phyloP scores from a whole-genome alignment of 2,113 vertebrate species.

The Ifrita kowaldi region DNA sequence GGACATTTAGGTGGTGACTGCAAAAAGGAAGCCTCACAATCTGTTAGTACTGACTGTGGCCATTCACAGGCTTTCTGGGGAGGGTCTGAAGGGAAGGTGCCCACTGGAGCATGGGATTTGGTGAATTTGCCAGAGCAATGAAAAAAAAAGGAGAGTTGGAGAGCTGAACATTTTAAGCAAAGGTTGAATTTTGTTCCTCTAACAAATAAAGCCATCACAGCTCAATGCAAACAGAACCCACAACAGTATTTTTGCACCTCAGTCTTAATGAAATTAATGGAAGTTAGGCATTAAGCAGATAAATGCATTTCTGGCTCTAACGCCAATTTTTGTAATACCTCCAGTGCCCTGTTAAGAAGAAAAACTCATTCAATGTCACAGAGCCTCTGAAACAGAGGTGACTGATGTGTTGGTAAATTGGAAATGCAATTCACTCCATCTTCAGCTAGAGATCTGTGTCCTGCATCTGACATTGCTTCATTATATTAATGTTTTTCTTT shows the following conservation, averaged over 20 bases:
- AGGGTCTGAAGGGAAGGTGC: background rate
- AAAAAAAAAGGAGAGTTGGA: background rate
- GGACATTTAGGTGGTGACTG: background rate
- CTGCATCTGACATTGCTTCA: background rate
- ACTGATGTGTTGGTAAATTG: background rate
- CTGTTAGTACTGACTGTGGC: background rate
- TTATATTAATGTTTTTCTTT: background rate
- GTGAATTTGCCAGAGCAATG: background rate
- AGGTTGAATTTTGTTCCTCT: background rate
- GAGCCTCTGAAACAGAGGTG: background rate
- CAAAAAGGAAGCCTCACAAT: background rate
- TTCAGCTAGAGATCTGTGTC: background rate
- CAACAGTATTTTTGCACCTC: background rate
- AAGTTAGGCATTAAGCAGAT: background rate
- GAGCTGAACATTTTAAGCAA: background rate
- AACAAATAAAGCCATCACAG: background rate
- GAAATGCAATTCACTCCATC: background rate
- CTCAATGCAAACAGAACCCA: background rate
- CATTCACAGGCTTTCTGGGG: background rate
- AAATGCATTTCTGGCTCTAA: background rate
- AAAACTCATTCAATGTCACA: background rate
- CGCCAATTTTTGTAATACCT: background rate
- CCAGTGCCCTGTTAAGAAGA: background rate
- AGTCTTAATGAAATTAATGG: background rate
- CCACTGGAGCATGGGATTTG: background rate